Evolutionary conservation across 2,113 vertebrate species (phyloP), one percentile per base, ranked within the genome.

Genomic region (Petrocephalus microphthalmus): DNA sequence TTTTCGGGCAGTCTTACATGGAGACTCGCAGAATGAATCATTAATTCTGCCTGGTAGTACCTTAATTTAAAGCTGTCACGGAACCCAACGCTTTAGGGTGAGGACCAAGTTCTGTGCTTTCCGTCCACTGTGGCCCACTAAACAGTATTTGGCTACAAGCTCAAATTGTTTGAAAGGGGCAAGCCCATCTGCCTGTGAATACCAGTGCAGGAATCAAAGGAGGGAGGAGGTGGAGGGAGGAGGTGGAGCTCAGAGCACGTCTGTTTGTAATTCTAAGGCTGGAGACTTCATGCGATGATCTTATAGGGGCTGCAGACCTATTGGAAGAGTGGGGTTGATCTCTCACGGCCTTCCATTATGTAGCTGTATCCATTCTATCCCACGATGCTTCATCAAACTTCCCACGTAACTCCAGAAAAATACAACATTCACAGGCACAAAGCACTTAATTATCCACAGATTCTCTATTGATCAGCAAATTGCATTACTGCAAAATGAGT

Each of bases 21-120:
- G 53, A 67, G 88, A 84, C 56, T 89, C 78, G 88, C 88, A 22
- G 67, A 71, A 85, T 92, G 90, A 91, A 87, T 94, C 91, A 93
- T 88, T 88, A 47, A 20, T 57, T 82, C 56, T 86, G 47, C 88
- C 71, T 86, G 87, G 13, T 87, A 88, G 85, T 88, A 90, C 15
- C 49, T 84, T 67, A 87, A 85, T 67, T 53, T 33, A 67, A 88
- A 33, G 87, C 90, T 90, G 85, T 60, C 56, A 88, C 19, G 19
- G 25, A 88, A 51, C 7, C 1, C 22, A 47, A 2, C 5, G 81
- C 42, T 17, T 33, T 3, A 45, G 56, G 53, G 81, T 7, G 54
- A 15, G 7, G 81, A 17, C 5, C 6, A 33, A 15, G 33, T 51
- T 89, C 84, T 67, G 87, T 25, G 64, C 15, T 90, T 90, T 87